phyloP scores from a whole-genome alignment of 2,797 vertebrate genomes.

The Otolemur crassicaudatus region DNA sequence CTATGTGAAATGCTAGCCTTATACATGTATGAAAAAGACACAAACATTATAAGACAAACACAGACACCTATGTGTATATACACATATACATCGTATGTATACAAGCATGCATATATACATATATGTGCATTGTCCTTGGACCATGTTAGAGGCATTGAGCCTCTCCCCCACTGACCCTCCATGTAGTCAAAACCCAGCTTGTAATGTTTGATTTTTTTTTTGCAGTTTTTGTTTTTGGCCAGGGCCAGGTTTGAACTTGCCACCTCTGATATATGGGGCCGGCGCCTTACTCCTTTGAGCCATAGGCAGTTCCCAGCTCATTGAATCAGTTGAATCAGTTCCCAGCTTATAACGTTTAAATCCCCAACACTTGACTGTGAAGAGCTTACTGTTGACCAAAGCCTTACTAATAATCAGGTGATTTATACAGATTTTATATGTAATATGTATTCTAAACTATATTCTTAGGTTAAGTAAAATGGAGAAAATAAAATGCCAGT shows the following conservation, averaged over 20 bases:
- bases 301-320: too few relatives aligned
- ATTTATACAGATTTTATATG: too few relatives aligned
- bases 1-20: conserved; percentile 34
- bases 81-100: not conserved
- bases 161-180: too few relatives aligned
- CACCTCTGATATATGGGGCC: too few relatives aligned
- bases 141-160: too few relatives aligned
- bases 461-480: not conserved
- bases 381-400: not conserved
- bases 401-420: not conserved
- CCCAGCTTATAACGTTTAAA: not conserved
- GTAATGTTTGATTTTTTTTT: too few relatives aligned
- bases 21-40: not conserved
- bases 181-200: not conserved
- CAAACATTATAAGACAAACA: not conserved
- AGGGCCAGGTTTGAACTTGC: too few relatives aligned
- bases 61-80: not conserved
- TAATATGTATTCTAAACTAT: not conserved
- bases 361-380: not conserved
- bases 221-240: too few relatives aligned
- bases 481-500: not conserved
- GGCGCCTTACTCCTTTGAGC: too few relatives aligned
- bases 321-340: too few relatives aligned
- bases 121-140: not conserved
- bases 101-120: not conserved